phyloP scores from a whole-genome alignment of 2,888 invertebrate genomes.

The Acanthacorydalis orientalis region DNA sequence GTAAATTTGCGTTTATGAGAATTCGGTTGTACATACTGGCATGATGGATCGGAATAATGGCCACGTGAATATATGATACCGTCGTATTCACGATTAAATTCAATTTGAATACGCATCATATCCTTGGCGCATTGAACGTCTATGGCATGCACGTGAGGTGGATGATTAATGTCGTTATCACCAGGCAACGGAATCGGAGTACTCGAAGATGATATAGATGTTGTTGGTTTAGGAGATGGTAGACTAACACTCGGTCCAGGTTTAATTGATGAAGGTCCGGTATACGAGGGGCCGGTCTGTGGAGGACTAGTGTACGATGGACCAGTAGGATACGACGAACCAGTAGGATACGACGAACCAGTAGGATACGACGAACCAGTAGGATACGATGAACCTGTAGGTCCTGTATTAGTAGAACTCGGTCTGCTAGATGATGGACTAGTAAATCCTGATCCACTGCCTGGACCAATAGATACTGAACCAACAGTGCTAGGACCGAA shows the following conservation, averaged over 20 bases:
- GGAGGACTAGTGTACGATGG: slow-evolving; percentile 7
- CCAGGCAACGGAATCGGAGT: not conserved
- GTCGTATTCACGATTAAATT: slow-evolving; percentile 58
- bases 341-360: slow-evolving; percentile 7
- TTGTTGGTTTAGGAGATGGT: slow-evolving; percentile 3
- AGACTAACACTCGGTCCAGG: slow-evolving; percentile 10
- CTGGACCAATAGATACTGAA: not conserved
- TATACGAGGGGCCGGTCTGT: slow-evolving; percentile 3
- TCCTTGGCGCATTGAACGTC: slow-evolving; percentile 65
- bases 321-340: slow-evolving; percentile 1
- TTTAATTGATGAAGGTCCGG: slow-evolving; percentile 7
- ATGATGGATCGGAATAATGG: slow-evolving; percentile 45
- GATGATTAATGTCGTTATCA: slow-evolving; percentile 51
- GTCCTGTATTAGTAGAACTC: slow-evolving; percentile 10
- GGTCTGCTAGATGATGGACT: slow-evolving; percentile 9
- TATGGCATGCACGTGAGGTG: slow-evolving; percentile 58
- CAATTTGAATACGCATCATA: slow-evolving; percentile 66
- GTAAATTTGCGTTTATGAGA: slow-evolving; percentile 50
- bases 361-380: slow-evolving; percentile 6
- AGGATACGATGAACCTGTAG: slow-evolving; percentile 5
- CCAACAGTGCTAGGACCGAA: no score
- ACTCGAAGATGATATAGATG: slow-evolving; percentile 3
- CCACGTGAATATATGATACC: slow-evolving; percentile 72
- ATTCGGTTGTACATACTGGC: slow-evolving; percentile 56
- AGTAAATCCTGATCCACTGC: slow-evolving; percentile 7